These are phyloP conservation scores for Avahi laniger DNA, from an alignment of 2,797 vertebrate genomes.

Conservation along the genomic window DNA sequence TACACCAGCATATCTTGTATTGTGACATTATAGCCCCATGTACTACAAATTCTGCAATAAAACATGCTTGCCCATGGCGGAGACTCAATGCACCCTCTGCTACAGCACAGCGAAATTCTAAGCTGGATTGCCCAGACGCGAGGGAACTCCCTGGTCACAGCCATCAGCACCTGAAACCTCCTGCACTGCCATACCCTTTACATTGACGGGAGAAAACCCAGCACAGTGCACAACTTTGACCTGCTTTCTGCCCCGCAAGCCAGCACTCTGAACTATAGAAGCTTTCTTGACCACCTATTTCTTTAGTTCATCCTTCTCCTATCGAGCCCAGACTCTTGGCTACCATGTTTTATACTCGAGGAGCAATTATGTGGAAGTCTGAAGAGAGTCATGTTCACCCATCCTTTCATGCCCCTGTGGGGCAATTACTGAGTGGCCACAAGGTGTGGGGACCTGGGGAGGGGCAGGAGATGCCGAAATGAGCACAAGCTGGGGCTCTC, in stretches of 20 bases:
- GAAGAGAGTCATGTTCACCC: background rate
- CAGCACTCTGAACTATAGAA: background rate
- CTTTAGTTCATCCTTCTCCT: background rate
- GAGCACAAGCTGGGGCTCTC: background rate
- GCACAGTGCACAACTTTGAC: accelerated
- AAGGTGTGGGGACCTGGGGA: background rate
- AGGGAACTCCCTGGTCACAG: background rate
- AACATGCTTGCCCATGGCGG: background rate
- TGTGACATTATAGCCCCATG: background rate
- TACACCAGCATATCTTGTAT: background rate
- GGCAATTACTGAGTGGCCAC: background rate
- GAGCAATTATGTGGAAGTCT: background rate
- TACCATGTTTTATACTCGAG: background rate
- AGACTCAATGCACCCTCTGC: background rate
- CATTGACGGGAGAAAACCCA: background rate
- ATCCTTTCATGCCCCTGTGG: background rate
- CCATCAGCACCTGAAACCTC: background rate
- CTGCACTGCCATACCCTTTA: accelerated
- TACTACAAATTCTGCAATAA: background rate
- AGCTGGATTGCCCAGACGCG: background rate
- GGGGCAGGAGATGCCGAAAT: background rate
- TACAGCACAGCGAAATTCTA: background rate
- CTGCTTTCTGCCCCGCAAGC: too few relatives aligned
- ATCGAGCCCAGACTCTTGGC: background rate
- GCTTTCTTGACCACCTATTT: background rate